Evolutionary conservation across 2,888 invertebrate species (phyloP).

Genomic region (Hipparchia semele): DNA sequence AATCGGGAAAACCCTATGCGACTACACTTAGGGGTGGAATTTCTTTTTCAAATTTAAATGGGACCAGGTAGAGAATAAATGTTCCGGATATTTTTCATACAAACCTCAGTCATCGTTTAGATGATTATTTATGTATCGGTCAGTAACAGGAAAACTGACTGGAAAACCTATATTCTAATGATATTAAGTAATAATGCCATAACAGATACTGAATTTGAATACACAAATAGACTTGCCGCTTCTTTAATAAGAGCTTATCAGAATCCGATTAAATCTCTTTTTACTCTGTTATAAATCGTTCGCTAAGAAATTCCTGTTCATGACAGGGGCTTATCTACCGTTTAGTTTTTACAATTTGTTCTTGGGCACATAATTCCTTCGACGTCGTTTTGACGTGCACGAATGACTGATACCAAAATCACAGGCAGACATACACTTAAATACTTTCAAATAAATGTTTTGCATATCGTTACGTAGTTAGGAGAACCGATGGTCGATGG

Average conservation of each 20-base stretch:
- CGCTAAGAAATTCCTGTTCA: slow-evolving; percentile 19
- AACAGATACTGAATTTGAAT: slow-evolving; percentile 1
- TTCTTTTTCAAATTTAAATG: background rate
- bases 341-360: slow-evolving; percentile 27
- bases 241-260: slow-evolving; percentile 13
- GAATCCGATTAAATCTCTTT: slow-evolving; percentile 1
- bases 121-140: too few relatives aligned
- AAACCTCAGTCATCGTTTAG: too few relatives aligned
- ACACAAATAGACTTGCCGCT: slow-evolving; percentile 1
- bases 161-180: background rate
- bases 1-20: too few relatives aligned
- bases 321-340: slow-evolving; percentile 32
- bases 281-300: slow-evolving; percentile 6
- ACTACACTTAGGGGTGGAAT: too few relatives aligned
- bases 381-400: background rate
- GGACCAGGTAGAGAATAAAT: background rate
- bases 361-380: background rate
- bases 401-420: background rate
- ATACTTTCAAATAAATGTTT: too few relatives aligned
- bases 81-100: too few relatives aligned
- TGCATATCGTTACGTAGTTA: too few relatives aligned
- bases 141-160: too few relatives aligned
- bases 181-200: background rate
- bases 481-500: too few relatives aligned
- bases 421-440: too few relatives aligned